Base-by-base conservation (phyloP, 2,888 invertebrate species). In the Julus scanicus region DNA sequence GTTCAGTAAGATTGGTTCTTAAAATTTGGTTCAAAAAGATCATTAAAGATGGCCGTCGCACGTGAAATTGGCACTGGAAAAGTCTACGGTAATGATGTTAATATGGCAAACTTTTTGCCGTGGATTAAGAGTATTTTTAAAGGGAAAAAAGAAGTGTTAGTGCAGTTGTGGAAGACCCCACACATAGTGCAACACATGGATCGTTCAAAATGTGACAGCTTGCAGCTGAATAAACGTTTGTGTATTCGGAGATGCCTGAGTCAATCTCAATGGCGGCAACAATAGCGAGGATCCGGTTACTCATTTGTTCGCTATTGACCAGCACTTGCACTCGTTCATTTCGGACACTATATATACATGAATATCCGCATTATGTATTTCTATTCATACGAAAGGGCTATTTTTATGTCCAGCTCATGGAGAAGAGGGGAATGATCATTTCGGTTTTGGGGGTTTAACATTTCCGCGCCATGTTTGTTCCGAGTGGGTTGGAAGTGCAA, bases 191-290 rank as follows among this genome's bases (percentile, higher is more conserved):
- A 63, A 63, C 63, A 63, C 63, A 63, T 63, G 63, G 63, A 17
- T 63, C 63, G 63, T 63, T 63, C 5, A 63, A 63, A 63, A 63
- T 63, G 63, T 63, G 63, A 63, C 63, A 63, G 63, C 63, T 63
- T 63, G 63, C 63, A 63, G 63, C 63, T 63, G 63, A 63, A 63
- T 63, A 63, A 63, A 63, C 63, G 63, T 63, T 63, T 15, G 63
- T 63, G 63, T 63, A 63, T 17, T 63, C 8, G 63, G 63, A 63
- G 63, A 63, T n/a, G 63, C 63, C 63, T 63, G 63, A 63, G 63
- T 63, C 63, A 63, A 63, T 63, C 63, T 63, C n/a, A 63, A n/a
- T 63, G 63, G 63, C 63, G 63, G 63, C 63, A 63, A 63, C 63
- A 63, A 63, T 63, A 63, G 63, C n/a, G 63, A 63, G 63, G 63